phyloP scores from a whole-genome alignment of 2,888 invertebrate species.

The Temnothorax ravouxi region DNA sequence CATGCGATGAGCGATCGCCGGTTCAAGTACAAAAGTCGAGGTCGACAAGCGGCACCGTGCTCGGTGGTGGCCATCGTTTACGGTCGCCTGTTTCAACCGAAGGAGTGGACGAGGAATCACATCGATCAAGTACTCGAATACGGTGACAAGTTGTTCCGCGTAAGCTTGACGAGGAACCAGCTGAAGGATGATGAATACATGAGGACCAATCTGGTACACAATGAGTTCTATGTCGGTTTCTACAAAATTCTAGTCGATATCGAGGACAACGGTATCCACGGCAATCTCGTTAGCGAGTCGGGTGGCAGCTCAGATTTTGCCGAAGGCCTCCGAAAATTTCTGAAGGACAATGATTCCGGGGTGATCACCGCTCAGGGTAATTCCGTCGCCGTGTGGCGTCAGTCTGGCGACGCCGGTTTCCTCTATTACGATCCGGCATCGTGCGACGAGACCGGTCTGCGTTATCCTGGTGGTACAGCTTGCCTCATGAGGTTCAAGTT shows the following conservation, averaged over 20 bases:
- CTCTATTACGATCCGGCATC: slow-evolving; percentile 89
- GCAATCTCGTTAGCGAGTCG: slow-evolving; percentile 79
- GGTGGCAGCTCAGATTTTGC: slow-evolving; percentile 78
- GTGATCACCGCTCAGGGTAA: slow-evolving; percentile 88
- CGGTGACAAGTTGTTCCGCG: slow-evolving; percentile 80
- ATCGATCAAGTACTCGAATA: slow-evolving; percentile 78
- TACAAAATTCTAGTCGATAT: slow-evolving; percentile 79
- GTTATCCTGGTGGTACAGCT: slow-evolving; percentile 69
- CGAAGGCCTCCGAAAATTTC: slow-evolving; percentile 85
- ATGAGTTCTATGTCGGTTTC: slow-evolving; percentile 81
- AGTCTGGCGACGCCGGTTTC: slow-evolving; percentile 84
- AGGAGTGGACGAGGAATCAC: slow-evolving; percentile 76
- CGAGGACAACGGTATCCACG: slow-evolving; percentile 75
- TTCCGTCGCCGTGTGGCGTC: slow-evolving; percentile 88
- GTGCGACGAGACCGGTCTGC: slow-evolving; percentile 88
- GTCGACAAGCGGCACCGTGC: slow-evolving; percentile 78
- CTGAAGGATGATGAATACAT: slow-evolving; percentile 75
- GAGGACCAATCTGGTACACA: slow-evolving; percentile 74
- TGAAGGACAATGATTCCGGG: slow-evolving; percentile 80
- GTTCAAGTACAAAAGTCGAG: slow-evolving; percentile 80
- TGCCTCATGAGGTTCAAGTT: slow-evolving; percentile 78
- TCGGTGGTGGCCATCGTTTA: slow-evolving; percentile 79
- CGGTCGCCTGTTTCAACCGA: slow-evolving; percentile 77
- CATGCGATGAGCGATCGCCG: slow-evolving; percentile 76
- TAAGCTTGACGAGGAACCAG: slow-evolving; percentile 73